phyloP scores from a whole-genome alignment of 2,113 vertebrate species.

The Paramormyrops kingsleyae region DNA sequence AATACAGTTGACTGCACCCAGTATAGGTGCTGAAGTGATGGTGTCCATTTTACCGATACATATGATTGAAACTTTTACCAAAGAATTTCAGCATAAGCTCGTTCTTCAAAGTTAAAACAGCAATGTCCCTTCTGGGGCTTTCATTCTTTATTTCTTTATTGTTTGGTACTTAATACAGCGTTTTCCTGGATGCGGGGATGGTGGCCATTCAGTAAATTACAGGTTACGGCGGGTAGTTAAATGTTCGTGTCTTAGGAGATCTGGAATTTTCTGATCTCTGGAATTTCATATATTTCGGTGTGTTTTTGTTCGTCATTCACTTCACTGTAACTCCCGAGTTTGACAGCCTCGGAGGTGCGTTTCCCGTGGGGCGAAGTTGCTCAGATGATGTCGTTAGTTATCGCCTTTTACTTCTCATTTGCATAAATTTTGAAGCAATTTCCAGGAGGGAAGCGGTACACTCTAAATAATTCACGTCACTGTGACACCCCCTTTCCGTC shows the following conservation, averaged over 20 bases:
- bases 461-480: slow-evolving; percentile 12
- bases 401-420: neutral
- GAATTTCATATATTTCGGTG: neutral
- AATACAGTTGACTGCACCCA: neutral
- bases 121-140: neutral
- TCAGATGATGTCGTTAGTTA: neutral
- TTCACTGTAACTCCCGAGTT: neutral
- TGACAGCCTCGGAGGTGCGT: neutral
- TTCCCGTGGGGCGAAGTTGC: neutral
- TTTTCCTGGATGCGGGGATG: neutral
- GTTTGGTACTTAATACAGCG: neutral
- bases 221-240: neutral
- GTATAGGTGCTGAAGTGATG: neutral
- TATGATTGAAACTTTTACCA: neutral
- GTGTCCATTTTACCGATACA: neutral
- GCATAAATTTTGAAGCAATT: slow-evolving; percentile 11
- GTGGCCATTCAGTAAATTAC: neutral
- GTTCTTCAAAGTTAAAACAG: neutral
- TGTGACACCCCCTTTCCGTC: neutral
- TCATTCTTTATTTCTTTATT: neutral
- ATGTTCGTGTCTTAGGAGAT: neutral
- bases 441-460: slow-evolving; percentile 13
- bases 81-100: neutral
- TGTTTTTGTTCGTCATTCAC: neutral
- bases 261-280: neutral